These are phyloP conservation scores for Talpa occidentalis DNA, from an alignment of 2,113 vertebrate species.

Conservation along the genomic window DNA sequence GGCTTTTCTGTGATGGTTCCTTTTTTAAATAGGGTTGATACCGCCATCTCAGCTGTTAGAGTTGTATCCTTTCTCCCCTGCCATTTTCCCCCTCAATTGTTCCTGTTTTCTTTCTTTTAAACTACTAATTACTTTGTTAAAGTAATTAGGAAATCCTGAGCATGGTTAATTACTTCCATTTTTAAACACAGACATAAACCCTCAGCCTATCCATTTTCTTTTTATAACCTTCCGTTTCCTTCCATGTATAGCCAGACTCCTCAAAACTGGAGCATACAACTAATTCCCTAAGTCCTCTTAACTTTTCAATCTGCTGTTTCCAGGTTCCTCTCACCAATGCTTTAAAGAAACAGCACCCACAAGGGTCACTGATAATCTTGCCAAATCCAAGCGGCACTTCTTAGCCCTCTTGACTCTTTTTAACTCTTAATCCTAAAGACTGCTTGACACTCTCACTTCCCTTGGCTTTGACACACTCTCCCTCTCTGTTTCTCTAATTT, in stretches of 20 bases:
- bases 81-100: neutral
- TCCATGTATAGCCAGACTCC: neutral
- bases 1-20: neutral
- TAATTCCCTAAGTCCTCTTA: neutral
- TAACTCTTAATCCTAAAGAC: neutral
- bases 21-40: neutral
- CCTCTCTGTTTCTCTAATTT: neutral
- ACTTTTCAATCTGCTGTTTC: neutral
- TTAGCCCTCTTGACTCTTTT: neutral
- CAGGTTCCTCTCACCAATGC: neutral
- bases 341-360: neutral
- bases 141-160: neutral
- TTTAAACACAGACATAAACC: neutral
- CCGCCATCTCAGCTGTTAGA: neutral
- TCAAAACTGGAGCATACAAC: neutral
- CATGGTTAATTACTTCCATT: neutral
- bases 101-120: neutral
- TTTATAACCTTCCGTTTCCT: neutral
- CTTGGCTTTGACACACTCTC: neutral
- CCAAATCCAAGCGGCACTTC: neutral
- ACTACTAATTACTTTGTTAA: neutral
- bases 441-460: neutral
- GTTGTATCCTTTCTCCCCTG: neutral
- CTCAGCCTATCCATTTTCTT: neutral
- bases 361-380: neutral